These are phyloP conservation scores for mouse (Mus musculus) DNA, from an alignment of 2,113 vertebrate genomes.

Conservation along the genomic window DNA sequence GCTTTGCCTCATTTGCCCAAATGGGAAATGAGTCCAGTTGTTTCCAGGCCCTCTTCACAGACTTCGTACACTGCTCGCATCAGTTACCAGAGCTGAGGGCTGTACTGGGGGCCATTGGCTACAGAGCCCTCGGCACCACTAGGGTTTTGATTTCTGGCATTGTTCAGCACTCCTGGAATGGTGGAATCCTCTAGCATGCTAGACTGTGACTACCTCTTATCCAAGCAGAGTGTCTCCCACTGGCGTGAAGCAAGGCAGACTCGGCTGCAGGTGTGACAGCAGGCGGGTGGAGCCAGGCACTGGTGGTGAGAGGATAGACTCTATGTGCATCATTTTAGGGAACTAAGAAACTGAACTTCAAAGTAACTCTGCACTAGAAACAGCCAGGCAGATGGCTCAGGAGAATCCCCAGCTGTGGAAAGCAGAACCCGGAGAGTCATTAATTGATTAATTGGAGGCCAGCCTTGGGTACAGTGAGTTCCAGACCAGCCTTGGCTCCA, in stretches of 20 bases:
- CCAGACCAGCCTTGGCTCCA: neutral
- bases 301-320: neutral
- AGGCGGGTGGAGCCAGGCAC: neutral
- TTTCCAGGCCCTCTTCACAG: neutral
- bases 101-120: neutral
- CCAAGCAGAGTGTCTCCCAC: neutral
- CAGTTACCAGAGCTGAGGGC: neutral
- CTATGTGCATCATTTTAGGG: neutral
- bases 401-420: neutral
- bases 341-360: constrained; percentile 7
- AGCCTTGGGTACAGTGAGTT: neutral
- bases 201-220: neutral
- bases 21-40: neutral
- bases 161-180: neutral
- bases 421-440: neutral
- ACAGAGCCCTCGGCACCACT: neutral
- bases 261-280: neutral
- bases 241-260: neutral
- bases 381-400: neutral
- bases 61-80: neutral
- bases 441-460: neutral
- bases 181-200: neutral
- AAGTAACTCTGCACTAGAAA: neutral
- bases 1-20: neutral
- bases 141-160: neutral